Percentiles rank a stretch among this genome's conserved stretches.
phyloP scores from a whole-genome alignment of 64 coral and sea anemone genomes.

The Actinia tenebrosa region DNA sequence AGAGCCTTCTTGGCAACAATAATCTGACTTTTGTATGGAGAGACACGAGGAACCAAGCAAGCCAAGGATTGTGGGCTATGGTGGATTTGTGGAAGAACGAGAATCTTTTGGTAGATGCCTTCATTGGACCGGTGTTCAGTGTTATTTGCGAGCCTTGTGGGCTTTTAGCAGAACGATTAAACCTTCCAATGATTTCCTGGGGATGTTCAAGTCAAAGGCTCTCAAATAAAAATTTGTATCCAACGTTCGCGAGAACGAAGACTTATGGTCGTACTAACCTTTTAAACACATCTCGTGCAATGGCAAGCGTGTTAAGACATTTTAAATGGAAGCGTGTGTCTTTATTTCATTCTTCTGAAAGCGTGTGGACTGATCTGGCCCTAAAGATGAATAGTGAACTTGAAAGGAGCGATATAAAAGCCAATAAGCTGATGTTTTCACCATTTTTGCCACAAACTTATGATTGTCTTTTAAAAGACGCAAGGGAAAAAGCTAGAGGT shows the following conservation, averaged over 20 bases:
- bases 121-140: constrained; percentile 7
- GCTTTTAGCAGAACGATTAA: constrained; percentile 1
- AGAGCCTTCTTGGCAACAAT: background rate
- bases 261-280: constrained; percentile 11
- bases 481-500: constrained; percentile 8
- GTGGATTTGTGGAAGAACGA: constrained; percentile 14
- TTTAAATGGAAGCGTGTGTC: background rate
- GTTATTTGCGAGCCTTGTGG: constrained; percentile 3
- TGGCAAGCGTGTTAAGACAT: background rate
- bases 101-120: background rate
- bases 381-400: background rate
- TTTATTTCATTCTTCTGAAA: background rate
- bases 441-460: background rate
- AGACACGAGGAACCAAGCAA: background rate
- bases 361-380: background rate
- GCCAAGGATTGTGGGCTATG: background rate
- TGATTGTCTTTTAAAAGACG: background rate
- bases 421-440: background rate
- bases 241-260: constrained; percentile 16
- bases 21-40: constrained; percentile 1
- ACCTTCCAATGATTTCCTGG: constrained; percentile 8
- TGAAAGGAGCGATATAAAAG: background rate
- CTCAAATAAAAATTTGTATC: background rate
- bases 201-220: background rate
- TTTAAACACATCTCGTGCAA: background rate